Evolutionary conservation across 2,113 vertebrate species (phyloP).

Genomic region (Dissostichus mawsoni): DNA sequence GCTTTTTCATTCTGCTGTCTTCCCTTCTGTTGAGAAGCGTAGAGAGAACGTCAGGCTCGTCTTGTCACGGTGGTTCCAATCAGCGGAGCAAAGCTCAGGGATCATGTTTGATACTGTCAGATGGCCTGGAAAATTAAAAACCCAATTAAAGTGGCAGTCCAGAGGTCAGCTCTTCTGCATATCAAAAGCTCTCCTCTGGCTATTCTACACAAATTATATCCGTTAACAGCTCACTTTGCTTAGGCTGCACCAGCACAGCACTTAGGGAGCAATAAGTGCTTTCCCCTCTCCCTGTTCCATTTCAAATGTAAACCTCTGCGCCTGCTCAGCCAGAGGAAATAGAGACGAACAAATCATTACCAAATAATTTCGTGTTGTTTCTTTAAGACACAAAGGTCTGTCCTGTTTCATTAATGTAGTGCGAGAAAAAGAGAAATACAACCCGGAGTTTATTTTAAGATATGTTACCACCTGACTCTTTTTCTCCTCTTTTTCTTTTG

Average conservation of each 20-base stretch:
- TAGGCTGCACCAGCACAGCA: constrained; percentile 94
- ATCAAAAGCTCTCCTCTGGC: constrained; percentile 99
- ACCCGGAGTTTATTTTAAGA: constrained; percentile 92
- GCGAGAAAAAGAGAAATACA: constrained; percentile 71
- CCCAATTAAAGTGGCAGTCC: constrained; percentile 99
- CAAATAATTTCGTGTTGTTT: constrained; percentile 87
- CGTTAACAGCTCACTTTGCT: constrained; percentile 99
- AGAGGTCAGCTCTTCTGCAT: constrained; percentile 99
- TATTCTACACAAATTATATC: constrained; percentile 99
- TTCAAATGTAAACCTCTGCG: constrained; percentile 95
- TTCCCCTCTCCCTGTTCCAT: constrained; percentile 89
- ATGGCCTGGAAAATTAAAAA: constrained; percentile 99
- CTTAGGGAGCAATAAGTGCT: constrained; percentile 99
- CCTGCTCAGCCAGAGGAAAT: constrained; percentile 72
- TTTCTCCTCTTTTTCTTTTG: constrained; percentile 47
- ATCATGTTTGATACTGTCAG: constrained; percentile 99
- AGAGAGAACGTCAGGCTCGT: constrained; percentile 70
- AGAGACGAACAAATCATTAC: constrained; percentile 92
- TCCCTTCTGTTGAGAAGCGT: constrained; percentile 64
- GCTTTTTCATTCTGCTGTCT: constrained; percentile 67
- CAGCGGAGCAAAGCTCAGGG: constrained; percentile 94
- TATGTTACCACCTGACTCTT: constrained; percentile 63
- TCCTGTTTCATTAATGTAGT: constrained; percentile 90
- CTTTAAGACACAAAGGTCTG: constrained; percentile 89
- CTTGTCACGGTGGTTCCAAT: constrained; percentile 93